These are phyloP conservation scores for Semaprochilodus insignis DNA, from an alignment of 2,797 vertebrate species.

Conservation along the genomic window DNA sequence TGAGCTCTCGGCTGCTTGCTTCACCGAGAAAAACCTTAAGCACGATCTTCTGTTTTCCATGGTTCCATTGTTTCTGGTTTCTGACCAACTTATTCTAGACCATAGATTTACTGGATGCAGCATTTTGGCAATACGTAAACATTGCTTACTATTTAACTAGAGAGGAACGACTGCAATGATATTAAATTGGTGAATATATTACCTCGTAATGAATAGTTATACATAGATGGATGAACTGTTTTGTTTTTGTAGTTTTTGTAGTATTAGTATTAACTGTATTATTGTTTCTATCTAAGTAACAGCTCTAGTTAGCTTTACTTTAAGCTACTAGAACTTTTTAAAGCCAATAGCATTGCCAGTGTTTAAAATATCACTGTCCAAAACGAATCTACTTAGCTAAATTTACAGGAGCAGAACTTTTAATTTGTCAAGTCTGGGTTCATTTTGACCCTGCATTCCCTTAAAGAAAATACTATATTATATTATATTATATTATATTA, in stretches of 20 bases:
- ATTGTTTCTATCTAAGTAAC: too few species aligned
- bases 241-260: neutral
- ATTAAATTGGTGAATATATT: neutral
- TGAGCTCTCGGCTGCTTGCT: conserved; percentile 4
- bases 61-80: neutral
- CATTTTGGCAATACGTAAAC: neutral
- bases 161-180: neutral
- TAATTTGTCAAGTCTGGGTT: too few species aligned
- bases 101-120: neutral
- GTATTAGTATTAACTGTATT: too few species aligned
- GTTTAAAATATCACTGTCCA: too few species aligned
- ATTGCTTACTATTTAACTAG: neutral
- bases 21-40: neutral
- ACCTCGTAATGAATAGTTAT: neutral
- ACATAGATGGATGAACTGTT: neutral
- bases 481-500: too few species aligned
- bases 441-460: too few species aligned
- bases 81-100: neutral
- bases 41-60: neutral
- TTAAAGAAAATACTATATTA: too few species aligned
- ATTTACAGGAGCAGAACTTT: too few species aligned
- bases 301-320: too few species aligned
- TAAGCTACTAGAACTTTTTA: too few species aligned
- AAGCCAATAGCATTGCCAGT: too few species aligned
- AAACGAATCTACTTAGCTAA: too few species aligned